A percentile compares a stretch with the other conserved stretches of the same genome.
Conservation (phyloP, 1,140 invertebrate species). For the Lordiphosa mommai region DNA sequence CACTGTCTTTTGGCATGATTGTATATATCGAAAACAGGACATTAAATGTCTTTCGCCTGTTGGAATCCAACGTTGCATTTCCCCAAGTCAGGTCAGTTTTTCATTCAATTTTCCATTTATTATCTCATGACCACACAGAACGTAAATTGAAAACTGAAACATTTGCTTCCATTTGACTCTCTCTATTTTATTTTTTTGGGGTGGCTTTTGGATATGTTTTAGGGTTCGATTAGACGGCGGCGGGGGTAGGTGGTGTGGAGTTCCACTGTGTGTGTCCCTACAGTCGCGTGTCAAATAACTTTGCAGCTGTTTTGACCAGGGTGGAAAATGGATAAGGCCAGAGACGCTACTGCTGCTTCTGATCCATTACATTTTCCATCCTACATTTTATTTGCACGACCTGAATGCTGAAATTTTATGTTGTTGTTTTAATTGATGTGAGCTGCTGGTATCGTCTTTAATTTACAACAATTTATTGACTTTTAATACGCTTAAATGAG, state of each 20-base stretch:
- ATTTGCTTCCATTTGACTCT: not conserved
- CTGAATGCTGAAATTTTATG: slow-evolving; percentile 9
- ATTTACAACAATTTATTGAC: slow-evolving; percentile 60
- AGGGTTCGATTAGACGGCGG: not conserved
- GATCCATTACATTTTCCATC: slow-evolving; percentile 14
- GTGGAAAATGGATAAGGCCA: slow-evolving; percentile 21
- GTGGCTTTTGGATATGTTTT: slow-evolving; percentile 1
- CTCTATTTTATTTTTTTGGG: not conserved
- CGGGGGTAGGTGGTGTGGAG: slow-evolving; percentile 2
- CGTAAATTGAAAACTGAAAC: slow-evolving; percentile 9
- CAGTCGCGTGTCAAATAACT: slow-evolving; percentile 70
- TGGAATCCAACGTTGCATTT: too few relatives aligned
- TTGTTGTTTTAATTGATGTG: slow-evolving; percentile 26
- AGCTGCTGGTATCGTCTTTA: slow-evolving; percentile 27
- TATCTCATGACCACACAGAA: not conserved
- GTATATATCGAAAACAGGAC: too few relatives aligned
- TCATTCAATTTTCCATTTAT: not conserved
- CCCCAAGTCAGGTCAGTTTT: not conserved
- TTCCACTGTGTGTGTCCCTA: slow-evolving; percentile 12
- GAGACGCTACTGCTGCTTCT: slow-evolving; percentile 5
- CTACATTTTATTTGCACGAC: slow-evolving; percentile 10
- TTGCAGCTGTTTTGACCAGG: slow-evolving; percentile 46
- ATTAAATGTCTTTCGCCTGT: too few relatives aligned
- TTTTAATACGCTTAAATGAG: slow-evolving; percentile 58
- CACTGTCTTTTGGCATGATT: too few relatives aligned